These are phyloP conservation scores for Falco berigora DNA, from an alignment of 2,797 vertebrate species.

Conservation along the genomic window DNA sequence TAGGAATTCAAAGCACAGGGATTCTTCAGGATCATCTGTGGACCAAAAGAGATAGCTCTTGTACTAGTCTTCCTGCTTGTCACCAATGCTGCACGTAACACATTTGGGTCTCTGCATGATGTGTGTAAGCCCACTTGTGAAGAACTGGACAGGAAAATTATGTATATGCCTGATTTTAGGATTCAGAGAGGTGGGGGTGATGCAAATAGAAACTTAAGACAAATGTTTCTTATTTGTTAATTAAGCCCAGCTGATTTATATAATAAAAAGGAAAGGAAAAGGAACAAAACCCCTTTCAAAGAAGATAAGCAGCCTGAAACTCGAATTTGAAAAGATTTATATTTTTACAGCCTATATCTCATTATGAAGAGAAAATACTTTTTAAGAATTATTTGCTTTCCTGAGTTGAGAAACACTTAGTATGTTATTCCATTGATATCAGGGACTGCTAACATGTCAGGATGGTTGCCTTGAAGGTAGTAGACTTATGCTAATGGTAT, in stretches of 20 bases:
- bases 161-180: neutral
- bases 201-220: neutral
- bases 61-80: neutral
- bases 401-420: neutral
- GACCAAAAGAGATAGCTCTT: neutral
- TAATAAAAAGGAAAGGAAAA: neutral
- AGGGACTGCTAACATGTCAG: neutral
- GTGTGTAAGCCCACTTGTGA: neutral
- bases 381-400: neutral
- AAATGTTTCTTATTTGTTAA: neutral
- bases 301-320: neutral
- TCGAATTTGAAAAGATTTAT: neutral
- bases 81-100: fast-evolving
- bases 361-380: neutral
- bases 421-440: neutral
- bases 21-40: neutral
- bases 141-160: neutral
- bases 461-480: neutral
- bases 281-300: neutral
- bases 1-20: neutral
- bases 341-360: neutral
- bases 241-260: neutral
- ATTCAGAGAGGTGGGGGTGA: neutral
- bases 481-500: neutral
- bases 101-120: neutral